Evolutionary conservation across 1,140 invertebrate genomes (phyloP).

Genomic region (Drosophila tsacasi): DNA sequence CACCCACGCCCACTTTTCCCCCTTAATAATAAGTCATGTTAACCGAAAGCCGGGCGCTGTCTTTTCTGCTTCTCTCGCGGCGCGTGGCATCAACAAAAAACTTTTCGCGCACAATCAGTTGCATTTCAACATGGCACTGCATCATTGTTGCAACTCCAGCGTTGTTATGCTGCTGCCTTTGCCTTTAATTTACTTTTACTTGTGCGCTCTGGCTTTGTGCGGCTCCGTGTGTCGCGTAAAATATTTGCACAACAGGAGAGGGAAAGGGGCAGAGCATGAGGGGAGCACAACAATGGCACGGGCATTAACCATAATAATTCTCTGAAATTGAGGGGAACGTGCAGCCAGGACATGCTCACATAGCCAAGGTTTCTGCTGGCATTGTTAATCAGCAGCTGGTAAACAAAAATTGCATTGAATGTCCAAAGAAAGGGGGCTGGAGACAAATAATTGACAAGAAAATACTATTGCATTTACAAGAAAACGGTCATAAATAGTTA

Average conservation of each 20-base stretch:
- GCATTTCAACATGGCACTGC: slow-evolving; percentile 78
- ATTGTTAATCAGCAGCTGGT: slow-evolving; percentile 78
- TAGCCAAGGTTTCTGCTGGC: slow-evolving; percentile 40
- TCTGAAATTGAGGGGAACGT: slow-evolving; percentile 33
- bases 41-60: slow-evolving; percentile 76
- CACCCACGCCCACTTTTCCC: slow-evolving; percentile 6
- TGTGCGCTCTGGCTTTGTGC: slow-evolving; percentile 73
- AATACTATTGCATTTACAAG: not conserved
- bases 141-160: slow-evolving; percentile 68
- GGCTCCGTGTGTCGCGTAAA: slow-evolving; percentile 66
- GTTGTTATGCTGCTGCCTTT: slow-evolving; percentile 62
- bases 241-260: slow-evolving; percentile 61
- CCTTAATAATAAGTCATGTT: slow-evolving; percentile 79
- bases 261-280: not conserved
- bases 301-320: slow-evolving; percentile 79
- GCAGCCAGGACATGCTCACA: slow-evolving; percentile 17
- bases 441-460: not conserved
- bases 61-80: slow-evolving; percentile 34
- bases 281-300: slow-evolving; percentile 55
- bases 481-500: not conserved
- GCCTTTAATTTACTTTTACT: slow-evolving; percentile 82
- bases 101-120: slow-evolving; percentile 82
- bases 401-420: slow-evolving; percentile 69
- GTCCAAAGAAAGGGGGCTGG: not conserved
- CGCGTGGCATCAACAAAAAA: slow-evolving; percentile 61